A percentile compares a stretch with the other conserved stretches of the same genome.
Evolutionary conservation across 2,113 vertebrate species (phyloP).

Genomic region (Condylura cristata): DNA sequence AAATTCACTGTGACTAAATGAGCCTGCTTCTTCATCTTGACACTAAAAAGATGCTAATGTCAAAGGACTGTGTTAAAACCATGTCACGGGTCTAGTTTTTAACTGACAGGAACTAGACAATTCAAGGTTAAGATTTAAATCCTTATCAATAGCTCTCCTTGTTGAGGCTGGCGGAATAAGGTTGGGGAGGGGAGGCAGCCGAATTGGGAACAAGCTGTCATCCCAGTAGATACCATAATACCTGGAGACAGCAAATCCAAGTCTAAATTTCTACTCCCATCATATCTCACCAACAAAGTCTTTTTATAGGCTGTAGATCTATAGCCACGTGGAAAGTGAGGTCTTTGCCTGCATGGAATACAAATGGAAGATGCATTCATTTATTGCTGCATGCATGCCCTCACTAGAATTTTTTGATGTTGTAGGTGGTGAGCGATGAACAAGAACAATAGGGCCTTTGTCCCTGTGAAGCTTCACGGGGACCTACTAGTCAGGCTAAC

Average conservation of each 20-base stretch:
- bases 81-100: conserved; percentile 66
- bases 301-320: conserved; percentile 1
- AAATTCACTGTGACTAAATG: conserved; percentile 54
- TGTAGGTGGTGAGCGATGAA: background rate
- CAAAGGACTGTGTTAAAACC: conserved; percentile 55
- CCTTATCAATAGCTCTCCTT: conserved; percentile 42
- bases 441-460: background rate
- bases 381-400: background rate
- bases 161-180: conserved; percentile 34
- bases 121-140: conserved; percentile 70
- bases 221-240: background rate
- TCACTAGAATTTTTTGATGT: background rate
- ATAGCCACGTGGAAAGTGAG: background rate
- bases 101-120: conserved; percentile 63
- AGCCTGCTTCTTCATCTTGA: conserved; percentile 68
- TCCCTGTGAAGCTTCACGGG: background rate
- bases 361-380: background rate
- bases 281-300: background rate
- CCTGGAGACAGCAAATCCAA: background rate
- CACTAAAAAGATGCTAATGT: conserved; percentile 75
- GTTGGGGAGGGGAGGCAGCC: background rate
- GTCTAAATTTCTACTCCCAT: background rate
- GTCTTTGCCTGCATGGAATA: background rate
- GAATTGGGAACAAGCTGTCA: background rate
- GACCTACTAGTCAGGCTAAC: conserved; percentile 33